Evolutionary conservation across 2,888 invertebrate species (phyloP).

Genomic region (Calephelis perditalis): DNA sequence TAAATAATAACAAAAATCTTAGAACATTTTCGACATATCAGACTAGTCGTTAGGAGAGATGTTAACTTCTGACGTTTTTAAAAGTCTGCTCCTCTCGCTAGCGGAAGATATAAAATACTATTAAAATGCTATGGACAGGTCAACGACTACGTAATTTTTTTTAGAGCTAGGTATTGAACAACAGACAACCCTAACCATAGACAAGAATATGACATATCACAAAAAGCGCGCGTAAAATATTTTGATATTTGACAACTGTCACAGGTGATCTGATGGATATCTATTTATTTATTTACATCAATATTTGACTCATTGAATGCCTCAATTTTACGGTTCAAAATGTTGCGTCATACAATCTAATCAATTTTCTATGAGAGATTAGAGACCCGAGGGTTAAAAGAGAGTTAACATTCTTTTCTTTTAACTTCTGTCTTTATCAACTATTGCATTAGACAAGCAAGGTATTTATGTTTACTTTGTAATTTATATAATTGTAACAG

Average conservation of each 20-base stretch:
- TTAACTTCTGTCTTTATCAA: neutral
- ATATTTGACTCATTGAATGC: slow-evolving; percentile 29
- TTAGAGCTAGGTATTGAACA: neutral
- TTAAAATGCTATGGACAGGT: no score
- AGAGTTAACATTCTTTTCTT: no score
- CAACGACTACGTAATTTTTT: neutral
- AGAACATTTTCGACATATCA: no score
- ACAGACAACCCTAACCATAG: slow-evolving; percentile 49
- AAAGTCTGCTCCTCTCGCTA: no score
- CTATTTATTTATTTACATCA: slow-evolving; percentile 53
- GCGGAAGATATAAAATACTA: no score
- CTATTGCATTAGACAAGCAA: no score
- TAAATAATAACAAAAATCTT: no score
- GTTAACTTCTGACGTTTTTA: no score
- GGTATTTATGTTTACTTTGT: no score
- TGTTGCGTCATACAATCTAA: slow-evolving; percentile 10
- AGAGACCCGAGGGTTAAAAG: neutral
- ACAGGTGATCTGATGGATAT: slow-evolving; percentile 57
- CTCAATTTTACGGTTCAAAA: slow-evolving; percentile 16
- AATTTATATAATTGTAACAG: no score
- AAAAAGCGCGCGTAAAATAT: slow-evolving; percentile 71
- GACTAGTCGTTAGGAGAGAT: no score
- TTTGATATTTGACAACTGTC: slow-evolving; percentile 75
- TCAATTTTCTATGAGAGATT: slow-evolving; percentile 4
- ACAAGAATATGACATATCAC: slow-evolving; percentile 39